Conservation (phyloP, 2,113 vertebrate species). For the Embiotoca jacksoni region DNA sequence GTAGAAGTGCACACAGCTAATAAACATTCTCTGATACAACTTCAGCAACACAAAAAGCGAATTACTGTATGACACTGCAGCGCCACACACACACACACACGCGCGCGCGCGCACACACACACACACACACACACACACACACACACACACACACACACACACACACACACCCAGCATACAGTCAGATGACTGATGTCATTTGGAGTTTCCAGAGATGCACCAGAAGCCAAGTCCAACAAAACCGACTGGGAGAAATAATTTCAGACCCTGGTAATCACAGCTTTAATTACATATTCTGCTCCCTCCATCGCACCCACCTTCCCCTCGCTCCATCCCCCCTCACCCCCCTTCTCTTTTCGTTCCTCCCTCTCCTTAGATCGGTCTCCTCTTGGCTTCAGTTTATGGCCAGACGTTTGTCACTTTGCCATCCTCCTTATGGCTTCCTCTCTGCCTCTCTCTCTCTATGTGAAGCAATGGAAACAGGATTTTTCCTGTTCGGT, state of each 20-base stretch:
- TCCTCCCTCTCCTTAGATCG: conserved; percentile 43
- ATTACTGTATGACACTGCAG: background rate
- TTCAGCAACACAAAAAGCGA: background rate
- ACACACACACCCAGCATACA: conserved; percentile 3
- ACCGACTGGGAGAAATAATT: conserved; percentile 69
- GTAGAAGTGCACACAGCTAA: background rate
- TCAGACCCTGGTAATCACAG: conserved; percentile 71
- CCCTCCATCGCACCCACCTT: background rate
- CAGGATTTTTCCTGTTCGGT: conserved; percentile 49
- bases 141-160: too few relatives aligned
- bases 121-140: too few relatives aligned
- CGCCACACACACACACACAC: too few relatives aligned
- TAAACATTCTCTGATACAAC: background rate
- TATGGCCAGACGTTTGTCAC: conserved; percentile 78
- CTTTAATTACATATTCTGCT: conserved; percentile 74
- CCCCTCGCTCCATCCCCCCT: too few relatives aligned
- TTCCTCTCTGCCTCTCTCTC: conserved; percentile 55
- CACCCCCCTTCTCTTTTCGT: conserved; percentile 18
- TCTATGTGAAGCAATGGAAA: conserved; percentile 80
- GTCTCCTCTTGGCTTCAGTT: conserved; percentile 70
- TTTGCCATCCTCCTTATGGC: conserved; percentile 76
- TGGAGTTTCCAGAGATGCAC: conserved; percentile 59
- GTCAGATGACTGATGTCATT: conserved; percentile 62
- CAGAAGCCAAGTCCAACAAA: conserved; percentile 66
- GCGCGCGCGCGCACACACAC: too few relatives aligned